phyloP scores from a whole-genome alignment of 2,888 invertebrate species.

The Pseudococcus longispinus region DNA sequence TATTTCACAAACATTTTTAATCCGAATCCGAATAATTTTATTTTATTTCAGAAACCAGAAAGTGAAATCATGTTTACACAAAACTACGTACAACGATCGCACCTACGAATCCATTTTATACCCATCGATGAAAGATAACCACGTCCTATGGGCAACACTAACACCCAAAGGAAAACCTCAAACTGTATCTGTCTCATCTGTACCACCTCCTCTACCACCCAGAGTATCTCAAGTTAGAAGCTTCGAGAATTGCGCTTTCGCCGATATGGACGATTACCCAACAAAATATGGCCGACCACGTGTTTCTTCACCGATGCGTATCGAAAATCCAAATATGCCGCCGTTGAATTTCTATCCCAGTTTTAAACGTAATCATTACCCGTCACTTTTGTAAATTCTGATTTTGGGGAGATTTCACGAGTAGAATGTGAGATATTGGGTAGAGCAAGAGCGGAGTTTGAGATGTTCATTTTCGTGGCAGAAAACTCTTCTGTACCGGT shows the following conservation, averaged over 20 bases:
- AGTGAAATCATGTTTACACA: conserved; percentile 49
- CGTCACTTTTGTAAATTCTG: conserved; percentile 48
- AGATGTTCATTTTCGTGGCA: background rate
- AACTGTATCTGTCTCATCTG: conserved; percentile 64
- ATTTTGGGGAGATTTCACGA: background rate
- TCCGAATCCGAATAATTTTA: background rate
- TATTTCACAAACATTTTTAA: no score
- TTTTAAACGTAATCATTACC: conserved; percentile 51
- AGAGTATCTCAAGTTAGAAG: conserved; percentile 57
- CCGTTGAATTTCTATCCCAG: conserved; percentile 71
- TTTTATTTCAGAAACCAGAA: conserved; percentile 46
- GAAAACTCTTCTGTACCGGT: background rate
- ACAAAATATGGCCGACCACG: conserved; percentile 66
- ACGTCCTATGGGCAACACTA: conserved; percentile 82
- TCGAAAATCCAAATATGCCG: conserved; percentile 82
- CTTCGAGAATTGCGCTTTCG: conserved; percentile 78
- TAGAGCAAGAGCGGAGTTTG: background rate
- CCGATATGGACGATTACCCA: conserved; percentile 76
- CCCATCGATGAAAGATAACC: conserved; percentile 69
- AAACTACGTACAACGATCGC: conserved; percentile 52
- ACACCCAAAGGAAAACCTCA: conserved; percentile 72
- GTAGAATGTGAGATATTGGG: background rate
- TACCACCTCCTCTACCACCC: conserved; percentile 57
- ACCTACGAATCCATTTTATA: conserved; percentile 68
- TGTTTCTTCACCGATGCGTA: conserved; percentile 77